Conservation (phyloP, 2,113 vertebrate species). For the Petaurus breviceps region DNA sequence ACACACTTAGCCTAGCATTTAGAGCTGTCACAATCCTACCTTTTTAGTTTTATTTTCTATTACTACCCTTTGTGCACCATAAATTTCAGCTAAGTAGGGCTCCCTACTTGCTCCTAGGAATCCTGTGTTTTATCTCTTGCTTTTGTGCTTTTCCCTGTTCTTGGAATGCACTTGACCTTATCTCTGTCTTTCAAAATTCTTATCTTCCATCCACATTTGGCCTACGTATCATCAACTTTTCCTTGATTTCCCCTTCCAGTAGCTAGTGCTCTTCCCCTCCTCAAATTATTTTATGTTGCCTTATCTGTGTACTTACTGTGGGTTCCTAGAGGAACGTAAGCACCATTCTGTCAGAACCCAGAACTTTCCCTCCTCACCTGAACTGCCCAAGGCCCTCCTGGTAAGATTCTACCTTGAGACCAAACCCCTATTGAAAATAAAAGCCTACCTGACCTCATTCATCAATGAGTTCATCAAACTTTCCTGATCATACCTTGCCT, state of each 20-base stretch:
- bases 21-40: not conserved
- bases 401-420: not conserved
- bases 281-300: not conserved
- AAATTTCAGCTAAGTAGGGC: not conserved
- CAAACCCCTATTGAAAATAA: not conserved
- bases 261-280: not conserved
- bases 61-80: not conserved
- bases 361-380: not conserved
- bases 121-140: not conserved
- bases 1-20: not conserved
- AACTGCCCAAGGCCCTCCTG: not conserved
- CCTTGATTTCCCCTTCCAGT: not conserved
- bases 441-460: not conserved
- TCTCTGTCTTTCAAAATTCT: not conserved
- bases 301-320: not conserved
- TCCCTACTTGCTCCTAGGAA: not conserved
- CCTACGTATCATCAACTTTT: not conserved
- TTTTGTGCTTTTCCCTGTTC: not conserved
- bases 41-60: not conserved
- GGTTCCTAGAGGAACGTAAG: not conserved
- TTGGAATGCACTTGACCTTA: not conserved
- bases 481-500: not conserved
- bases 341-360: not conserved
- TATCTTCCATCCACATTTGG: not conserved
- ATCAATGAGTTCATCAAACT: not conserved